These are phyloP conservation scores for Palythoa heliodiscus DNA, from an alignment of 92 coral and sea anemone species.

Conservation along the genomic window DNA sequence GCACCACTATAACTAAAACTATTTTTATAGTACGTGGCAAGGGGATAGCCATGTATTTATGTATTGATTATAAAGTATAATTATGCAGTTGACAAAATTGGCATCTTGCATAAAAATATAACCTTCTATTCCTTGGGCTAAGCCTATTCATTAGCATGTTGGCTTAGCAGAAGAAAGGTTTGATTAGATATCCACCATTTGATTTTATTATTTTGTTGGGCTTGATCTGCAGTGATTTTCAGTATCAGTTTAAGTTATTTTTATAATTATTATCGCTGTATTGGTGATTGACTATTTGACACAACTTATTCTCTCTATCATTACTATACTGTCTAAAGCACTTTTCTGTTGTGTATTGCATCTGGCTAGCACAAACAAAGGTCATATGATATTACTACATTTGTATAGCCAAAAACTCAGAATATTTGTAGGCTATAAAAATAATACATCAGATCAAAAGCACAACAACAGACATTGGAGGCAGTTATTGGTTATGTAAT, in stretches of 20 bases:
- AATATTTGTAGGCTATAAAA: not conserved
- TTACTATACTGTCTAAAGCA: slow-evolving; percentile 14
- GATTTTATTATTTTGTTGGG: slow-evolving; percentile 1
- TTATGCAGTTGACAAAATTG: slow-evolving; percentile 22
- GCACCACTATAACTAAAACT: too few relatives aligned
- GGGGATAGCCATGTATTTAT: too few relatives aligned
- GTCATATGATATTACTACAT: slow-evolving; percentile 5
- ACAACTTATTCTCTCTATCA: slow-evolving; percentile 4
- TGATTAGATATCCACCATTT: slow-evolving; percentile 19
- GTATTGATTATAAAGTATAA: too few relatives aligned
- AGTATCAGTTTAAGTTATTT: slow-evolving; percentile 3
- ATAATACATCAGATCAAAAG: not conserved
- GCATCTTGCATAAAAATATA: slow-evolving; percentile 8
- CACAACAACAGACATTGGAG: not conserved
- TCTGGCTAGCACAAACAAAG: not conserved
- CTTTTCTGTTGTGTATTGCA: slow-evolving; percentile 19
- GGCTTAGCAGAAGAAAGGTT: slow-evolving; percentile 11
- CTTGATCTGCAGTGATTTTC: slow-evolving; percentile 32
- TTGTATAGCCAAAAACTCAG: not conserved
- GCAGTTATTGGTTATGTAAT: not conserved
- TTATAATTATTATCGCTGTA: not conserved
- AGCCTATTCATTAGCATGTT: slow-evolving; percentile 6
- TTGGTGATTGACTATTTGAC: slow-evolving; percentile 5
- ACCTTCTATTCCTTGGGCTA: not conserved
- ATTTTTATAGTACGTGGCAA: too few relatives aligned